Percentiles rank a stretch among this genome's conserved stretches.
These are phyloP conservation scores for Pogonophryne albipinna DNA, from an alignment of 2,797 vertebrate species.

Conservation along the genomic window DNA sequence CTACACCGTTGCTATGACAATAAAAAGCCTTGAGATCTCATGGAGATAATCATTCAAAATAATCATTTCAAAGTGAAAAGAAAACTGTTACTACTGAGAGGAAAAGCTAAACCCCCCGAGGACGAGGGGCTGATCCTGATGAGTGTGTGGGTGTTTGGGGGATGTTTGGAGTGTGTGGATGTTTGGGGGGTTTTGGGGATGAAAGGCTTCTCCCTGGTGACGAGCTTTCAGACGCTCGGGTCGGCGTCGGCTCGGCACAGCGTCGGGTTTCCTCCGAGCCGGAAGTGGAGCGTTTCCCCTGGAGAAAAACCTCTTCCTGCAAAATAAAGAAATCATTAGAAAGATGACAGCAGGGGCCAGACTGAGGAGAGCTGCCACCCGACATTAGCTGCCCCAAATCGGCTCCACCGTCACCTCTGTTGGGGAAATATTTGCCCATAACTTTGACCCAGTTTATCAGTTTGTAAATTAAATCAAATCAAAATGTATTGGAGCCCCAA, in stretches of 20 bases:
- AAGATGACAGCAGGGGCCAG: conserved; percentile 85
- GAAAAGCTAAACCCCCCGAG: conserved; percentile 74
- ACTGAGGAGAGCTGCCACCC: conserved; percentile 82
- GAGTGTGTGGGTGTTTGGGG: too few relatives aligned
- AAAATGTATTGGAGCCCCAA: too few relatives aligned
- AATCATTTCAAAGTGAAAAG: conserved; percentile 77
- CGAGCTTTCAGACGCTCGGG: conserved; percentile 81
- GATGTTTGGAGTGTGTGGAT: too few relatives aligned
- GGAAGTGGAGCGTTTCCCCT: conserved; percentile 88
- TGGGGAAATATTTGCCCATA: too few relatives aligned
- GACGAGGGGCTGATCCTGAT: conserved; percentile 53
- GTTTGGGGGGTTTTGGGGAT: conserved; percentile 63
- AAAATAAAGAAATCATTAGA: conserved; percentile 92
- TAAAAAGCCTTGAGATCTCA: conserved; percentile 51
- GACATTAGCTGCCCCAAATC: conserved; percentile 73
- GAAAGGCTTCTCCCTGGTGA: conserved; percentile 86
- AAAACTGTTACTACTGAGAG: conserved; percentile 79
- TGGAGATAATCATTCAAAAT: conserved; percentile 66
- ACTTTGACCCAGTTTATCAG: too few relatives aligned
- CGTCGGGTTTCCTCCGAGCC: conserved; percentile 83
- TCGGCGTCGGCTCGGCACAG: conserved; percentile 72
- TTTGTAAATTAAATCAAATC: too few relatives aligned
- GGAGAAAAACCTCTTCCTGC: conserved; percentile 88
- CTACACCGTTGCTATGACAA: too few relatives aligned
- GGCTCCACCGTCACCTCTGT: conserved; percentile 66